Evolutionary conservation across 30 jellyfish, hydroid and myxozoan species (phyloP).

Genomic region (Mastigias papua): DNA sequence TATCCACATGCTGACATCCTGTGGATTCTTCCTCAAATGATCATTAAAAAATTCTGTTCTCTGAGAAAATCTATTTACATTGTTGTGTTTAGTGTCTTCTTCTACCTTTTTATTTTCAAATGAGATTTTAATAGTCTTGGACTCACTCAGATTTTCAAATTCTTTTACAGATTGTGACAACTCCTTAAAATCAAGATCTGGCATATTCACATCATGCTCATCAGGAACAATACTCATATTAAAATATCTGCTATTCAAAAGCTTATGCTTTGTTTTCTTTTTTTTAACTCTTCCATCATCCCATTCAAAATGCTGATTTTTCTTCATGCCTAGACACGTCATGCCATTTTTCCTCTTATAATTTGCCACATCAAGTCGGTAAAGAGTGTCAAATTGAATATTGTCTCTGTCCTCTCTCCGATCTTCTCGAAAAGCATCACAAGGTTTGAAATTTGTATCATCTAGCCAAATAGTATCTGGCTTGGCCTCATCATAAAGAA

Average conservation of each 20-base stretch:
- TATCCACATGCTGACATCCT: slow-evolving; percentile 67
- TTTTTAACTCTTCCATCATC: slow-evolving; percentile 38
- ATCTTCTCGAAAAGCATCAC: slow-evolving; percentile 77
- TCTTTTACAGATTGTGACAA: not conserved
- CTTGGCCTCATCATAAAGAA: slow-evolving; percentile 21
- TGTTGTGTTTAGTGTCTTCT: not conserved
- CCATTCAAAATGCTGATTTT: slow-evolving; percentile 33
- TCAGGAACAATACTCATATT: not conserved
- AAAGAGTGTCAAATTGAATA: slow-evolving; percentile 74
- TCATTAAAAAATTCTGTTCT: slow-evolving; percentile 63
- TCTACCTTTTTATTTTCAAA: not conserved
- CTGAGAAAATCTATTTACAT: slow-evolving; percentile 14
- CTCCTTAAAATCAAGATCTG: slow-evolving; percentile 24
- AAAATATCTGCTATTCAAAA: slow-evolving; percentile 5
- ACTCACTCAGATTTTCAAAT: not conserved
- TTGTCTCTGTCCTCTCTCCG: slow-evolving; percentile 63
- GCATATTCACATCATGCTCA: not conserved
- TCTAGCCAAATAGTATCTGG: slow-evolving; percentile 92
- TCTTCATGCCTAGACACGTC: slow-evolving; percentile 77
- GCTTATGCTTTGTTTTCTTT: slow-evolving; percentile 12
- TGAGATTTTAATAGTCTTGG: not conserved
- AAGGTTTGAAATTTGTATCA: slow-evolving; percentile 44
- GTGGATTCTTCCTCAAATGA: slow-evolving; percentile 67
- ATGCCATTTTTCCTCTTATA: slow-evolving; percentile 31
- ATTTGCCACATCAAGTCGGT: slow-evolving; percentile 81